A percentile compares a stretch with the other conserved stretches of the same genome.
These are phyloP conservation scores for Sinohyriopsis cumingii DNA, from an alignment of 2,888 invertebrate genomes.

Conservation along the genomic window DNA sequence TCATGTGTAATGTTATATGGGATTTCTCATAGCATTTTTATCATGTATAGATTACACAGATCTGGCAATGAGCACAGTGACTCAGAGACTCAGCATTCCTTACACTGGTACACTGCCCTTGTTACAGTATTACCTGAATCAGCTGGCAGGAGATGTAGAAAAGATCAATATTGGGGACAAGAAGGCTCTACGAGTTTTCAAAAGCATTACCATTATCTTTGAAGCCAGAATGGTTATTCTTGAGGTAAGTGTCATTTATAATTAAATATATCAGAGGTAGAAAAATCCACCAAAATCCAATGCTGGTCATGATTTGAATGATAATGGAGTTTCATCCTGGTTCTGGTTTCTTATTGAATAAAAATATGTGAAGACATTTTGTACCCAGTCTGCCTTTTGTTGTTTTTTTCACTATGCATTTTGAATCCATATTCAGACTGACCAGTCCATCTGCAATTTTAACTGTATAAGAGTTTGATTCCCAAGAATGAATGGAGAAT, in stretches of 20 bases:
- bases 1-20: not conserved
- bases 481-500: too few species aligned
- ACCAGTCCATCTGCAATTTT: too few species aligned
- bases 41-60: conserved; percentile 89
- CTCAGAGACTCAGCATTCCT: conserved; percentile 92
- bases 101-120: conserved; percentile 83
- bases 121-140: conserved; percentile 72
- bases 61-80: conserved; percentile 92
- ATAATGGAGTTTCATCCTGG: too few species aligned
- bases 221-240: conserved; percentile 88
- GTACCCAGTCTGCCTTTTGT: too few species aligned
- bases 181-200: conserved; percentile 81
- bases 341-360: too few species aligned
- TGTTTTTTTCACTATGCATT: too few species aligned
- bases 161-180: conserved; percentile 42
- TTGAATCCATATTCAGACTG: too few species aligned
- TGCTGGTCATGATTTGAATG: too few species aligned
- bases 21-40: too few species aligned
- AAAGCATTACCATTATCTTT: conserved; percentile 85
- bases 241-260: conserved; percentile 77
- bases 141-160: conserved; percentile 70
- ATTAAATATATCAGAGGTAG: not conserved
- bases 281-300: too few species aligned
- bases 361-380: too few species aligned
- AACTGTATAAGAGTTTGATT: too few species aligned